phyloP scores from a whole-genome alignment of 2,113 vertebrate genomes.

The Nothoprocta pentlandii region DNA sequence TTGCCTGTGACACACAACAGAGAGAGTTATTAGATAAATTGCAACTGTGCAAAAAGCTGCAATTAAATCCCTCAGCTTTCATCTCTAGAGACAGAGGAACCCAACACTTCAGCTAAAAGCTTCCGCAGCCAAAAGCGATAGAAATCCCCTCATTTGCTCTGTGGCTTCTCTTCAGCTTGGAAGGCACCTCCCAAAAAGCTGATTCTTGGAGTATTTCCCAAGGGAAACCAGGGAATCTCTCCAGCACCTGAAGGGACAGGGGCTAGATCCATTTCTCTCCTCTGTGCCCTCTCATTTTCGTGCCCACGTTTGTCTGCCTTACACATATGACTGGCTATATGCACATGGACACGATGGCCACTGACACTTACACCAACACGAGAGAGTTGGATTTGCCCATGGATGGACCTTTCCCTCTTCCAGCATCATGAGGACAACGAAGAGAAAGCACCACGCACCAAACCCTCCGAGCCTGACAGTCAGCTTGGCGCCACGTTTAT shows the following conservation, averaged over 20 bases:
- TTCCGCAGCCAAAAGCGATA: not conserved
- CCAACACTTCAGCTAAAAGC: not conserved
- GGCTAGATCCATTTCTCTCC: not conserved
- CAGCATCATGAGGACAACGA: fast-evolving
- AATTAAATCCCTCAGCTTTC: not conserved
- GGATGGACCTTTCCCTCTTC: not conserved
- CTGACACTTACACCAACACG: not conserved
- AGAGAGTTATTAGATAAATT: not conserved
- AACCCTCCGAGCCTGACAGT: not conserved
- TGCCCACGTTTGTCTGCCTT: not conserved
- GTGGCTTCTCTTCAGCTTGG: not conserved
- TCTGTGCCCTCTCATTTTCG: not conserved
- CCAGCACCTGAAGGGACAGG: not conserved
- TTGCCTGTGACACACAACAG: not conserved
- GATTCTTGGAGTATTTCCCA: not conserved
- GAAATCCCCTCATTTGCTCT: not conserved
- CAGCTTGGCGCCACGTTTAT: slow-evolving; percentile 1
- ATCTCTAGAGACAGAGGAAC: not conserved
- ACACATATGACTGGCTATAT: not conserved
- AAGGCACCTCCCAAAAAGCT: not conserved
- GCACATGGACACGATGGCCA: fast-evolving
- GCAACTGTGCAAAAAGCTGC: not conserved
- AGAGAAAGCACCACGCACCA: not conserved
- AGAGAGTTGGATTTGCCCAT: not conserved
- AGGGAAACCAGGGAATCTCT: fast-evolving